These are phyloP conservation scores for Hystrix brachyura DNA, from an alignment of 2,113 vertebrate species.

Conservation along the genomic window DNA sequence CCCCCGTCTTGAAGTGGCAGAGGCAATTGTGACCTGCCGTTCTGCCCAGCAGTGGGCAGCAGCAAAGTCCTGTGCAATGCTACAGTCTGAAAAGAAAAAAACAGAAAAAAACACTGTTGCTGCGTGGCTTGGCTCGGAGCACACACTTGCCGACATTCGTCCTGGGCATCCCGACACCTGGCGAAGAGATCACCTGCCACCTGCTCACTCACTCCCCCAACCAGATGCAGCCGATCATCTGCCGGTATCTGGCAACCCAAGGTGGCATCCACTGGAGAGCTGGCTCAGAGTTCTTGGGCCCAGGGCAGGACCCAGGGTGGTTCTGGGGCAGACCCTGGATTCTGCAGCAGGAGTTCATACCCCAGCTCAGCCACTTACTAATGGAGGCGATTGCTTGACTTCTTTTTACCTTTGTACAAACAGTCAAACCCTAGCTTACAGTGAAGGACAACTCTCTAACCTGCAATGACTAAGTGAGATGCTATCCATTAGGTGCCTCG, in stretches of 20 bases:
- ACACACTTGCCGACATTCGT: neutral
- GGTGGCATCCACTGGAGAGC: neutral
- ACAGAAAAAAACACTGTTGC: too few relatives aligned
- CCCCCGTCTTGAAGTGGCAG: neutral
- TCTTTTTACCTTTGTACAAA: neutral
- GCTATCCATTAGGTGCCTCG: neutral
- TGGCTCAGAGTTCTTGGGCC: neutral
- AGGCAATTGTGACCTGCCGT: neutral
- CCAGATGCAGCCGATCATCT: neutral
- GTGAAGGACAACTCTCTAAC: neutral
- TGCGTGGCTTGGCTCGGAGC: neutral
- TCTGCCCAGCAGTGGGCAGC: neutral
- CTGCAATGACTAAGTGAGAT: neutral
- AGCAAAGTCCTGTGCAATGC: neutral
- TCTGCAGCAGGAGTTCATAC: neutral
- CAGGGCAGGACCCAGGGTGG: neutral
- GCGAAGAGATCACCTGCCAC: neutral
- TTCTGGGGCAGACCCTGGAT: neutral
- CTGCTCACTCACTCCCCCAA: neutral
- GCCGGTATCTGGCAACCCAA: neutral
- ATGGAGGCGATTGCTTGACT: neutral
- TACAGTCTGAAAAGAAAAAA: neutral
- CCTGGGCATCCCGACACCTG: neutral
- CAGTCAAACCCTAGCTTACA: neutral
- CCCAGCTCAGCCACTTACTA: neutral